phyloP scores from a whole-genome alignment of 2,113 vertebrate species.

The Madoqua kirkii region DNA sequence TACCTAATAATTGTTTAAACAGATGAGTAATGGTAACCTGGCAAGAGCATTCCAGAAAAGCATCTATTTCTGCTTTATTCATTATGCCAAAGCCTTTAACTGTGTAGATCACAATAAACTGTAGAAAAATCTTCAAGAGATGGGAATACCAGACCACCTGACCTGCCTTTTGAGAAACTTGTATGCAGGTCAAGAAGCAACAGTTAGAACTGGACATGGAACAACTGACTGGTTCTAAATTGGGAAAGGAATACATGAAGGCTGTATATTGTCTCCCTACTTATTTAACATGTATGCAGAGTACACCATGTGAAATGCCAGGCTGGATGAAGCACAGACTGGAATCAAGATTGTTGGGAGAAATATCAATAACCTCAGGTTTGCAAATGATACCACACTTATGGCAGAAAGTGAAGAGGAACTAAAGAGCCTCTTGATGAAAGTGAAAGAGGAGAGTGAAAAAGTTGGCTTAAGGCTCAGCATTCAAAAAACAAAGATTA shows the following conservation, averaged over 20 bases:
- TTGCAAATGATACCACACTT: not conserved
- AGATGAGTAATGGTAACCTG: not conserved
- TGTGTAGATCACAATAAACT: not conserved
- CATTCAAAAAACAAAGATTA: not conserved
- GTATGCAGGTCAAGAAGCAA: not conserved
- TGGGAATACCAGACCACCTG: not conserved
- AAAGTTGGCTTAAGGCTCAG: not conserved
- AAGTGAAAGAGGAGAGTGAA: not conserved
- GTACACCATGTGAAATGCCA: no score
- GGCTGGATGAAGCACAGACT: not conserved
- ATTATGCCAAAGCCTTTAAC: not conserved
- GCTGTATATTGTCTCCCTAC: not conserved
- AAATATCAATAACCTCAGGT: not conserved
- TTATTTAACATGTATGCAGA: not conserved
- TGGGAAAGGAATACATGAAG: fast-evolving
- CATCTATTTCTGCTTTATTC: not conserved
- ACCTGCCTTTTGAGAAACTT: not conserved
- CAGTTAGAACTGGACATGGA: not conserved
- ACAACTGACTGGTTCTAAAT: not conserved
- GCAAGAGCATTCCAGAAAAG: not conserved
- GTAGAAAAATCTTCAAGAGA: not conserved
- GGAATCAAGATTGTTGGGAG: not conserved
- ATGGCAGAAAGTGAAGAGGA: not conserved
- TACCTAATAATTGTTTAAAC: not conserved
- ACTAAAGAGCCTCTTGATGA: not conserved